Evolutionary conservation across 2,797 vertebrate species (phyloP).

Genomic region (Sternarchorhynchus goeldii): DNA sequence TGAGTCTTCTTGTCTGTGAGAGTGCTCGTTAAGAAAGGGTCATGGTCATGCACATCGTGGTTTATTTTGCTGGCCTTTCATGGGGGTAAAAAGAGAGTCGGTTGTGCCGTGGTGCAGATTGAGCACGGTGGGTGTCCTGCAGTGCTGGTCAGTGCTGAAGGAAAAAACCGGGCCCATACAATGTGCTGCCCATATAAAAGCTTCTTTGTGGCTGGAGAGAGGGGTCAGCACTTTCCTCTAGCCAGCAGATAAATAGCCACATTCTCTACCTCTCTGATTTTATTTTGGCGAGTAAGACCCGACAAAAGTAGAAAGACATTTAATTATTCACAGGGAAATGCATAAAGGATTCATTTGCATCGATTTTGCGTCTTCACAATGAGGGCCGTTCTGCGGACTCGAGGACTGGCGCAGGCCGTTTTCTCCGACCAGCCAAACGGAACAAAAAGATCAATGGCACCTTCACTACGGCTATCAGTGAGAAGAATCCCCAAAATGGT

Average conservation of each 20-base stretch:
- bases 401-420: slow-evolving; percentile 63
- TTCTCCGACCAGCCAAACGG: slow-evolving; percentile 64
- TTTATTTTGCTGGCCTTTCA: slow-evolving; percentile 64
- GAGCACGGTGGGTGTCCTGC: slow-evolving; percentile 72
- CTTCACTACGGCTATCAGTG: slow-evolving; percentile 70
- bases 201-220: slow-evolving; percentile 74
- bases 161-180: slow-evolving; percentile 72
- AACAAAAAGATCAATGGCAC: slow-evolving; percentile 76
- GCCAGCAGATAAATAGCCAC: slow-evolving; percentile 75
- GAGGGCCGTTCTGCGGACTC: slow-evolving; percentile 69
- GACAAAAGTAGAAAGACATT: slow-evolving; percentile 77
- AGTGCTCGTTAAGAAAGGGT: slow-evolving; percentile 55
- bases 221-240: slow-evolving; percentile 78
- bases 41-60: slow-evolving; percentile 64
- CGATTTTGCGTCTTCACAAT: slow-evolving; percentile 77
- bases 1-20: slow-evolving; percentile 54
- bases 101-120: slow-evolving; percentile 70
- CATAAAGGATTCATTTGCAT: slow-evolving; percentile 85
- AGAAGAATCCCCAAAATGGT: slow-evolving; percentile 67
- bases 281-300: slow-evolving; percentile 70
- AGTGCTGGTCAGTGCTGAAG: slow-evolving; percentile 78
- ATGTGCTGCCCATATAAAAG: slow-evolving; percentile 74
- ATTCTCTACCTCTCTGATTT: slow-evolving; percentile 81
- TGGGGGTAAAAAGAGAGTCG: slow-evolving; percentile 66
- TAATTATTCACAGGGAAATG: slow-evolving; percentile 80